A percentile compares a stretch with the other conserved stretches of the same genome.
Evolutionary conservation across 2,888 invertebrate species (phyloP).

Genomic region (Aporophyla lueneburgensis): DNA sequence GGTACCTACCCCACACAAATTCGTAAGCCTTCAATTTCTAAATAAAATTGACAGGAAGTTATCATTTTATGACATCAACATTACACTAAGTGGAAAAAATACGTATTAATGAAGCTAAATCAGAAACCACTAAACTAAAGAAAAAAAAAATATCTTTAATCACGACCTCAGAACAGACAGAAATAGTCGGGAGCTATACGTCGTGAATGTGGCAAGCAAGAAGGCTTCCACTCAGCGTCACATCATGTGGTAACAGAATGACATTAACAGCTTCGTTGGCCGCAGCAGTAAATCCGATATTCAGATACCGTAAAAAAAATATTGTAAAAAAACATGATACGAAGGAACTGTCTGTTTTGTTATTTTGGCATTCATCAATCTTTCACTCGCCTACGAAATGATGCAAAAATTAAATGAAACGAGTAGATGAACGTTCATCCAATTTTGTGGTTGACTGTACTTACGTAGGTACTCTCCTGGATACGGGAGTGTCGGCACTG

Average conservation of each 20-base stretch:
- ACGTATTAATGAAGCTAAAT: too few species aligned
- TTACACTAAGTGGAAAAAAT: too few species aligned
- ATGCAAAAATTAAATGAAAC: background rate
- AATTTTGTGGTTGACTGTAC: background rate
- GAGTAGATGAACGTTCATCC: background rate
- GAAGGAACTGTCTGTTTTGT: too few species aligned
- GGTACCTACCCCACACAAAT: too few species aligned
- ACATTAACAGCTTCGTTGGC: background rate
- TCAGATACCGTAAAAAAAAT: too few species aligned
- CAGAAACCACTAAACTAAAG: too few species aligned
- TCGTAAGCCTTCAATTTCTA: too few species aligned
- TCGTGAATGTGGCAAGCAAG: background rate
- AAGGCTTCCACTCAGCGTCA: background rate
- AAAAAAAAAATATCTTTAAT: background rate
- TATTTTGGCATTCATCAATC: background rate
- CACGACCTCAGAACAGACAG: background rate
- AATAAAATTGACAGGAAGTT: too few species aligned
- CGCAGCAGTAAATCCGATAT: background rate
- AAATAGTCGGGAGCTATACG: background rate
- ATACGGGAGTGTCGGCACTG: conserved; percentile 56
- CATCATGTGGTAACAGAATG: background rate
- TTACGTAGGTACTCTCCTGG: background rate
- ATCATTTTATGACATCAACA: too few species aligned
- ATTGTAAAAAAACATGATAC: too few species aligned
- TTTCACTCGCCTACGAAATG: background rate